Percentiles rank a stretch among this genome's conserved stretches.
phyloP scores from a whole-genome alignment of 1,140 invertebrate genomes.

The Trichonephila inaurata region DNA sequence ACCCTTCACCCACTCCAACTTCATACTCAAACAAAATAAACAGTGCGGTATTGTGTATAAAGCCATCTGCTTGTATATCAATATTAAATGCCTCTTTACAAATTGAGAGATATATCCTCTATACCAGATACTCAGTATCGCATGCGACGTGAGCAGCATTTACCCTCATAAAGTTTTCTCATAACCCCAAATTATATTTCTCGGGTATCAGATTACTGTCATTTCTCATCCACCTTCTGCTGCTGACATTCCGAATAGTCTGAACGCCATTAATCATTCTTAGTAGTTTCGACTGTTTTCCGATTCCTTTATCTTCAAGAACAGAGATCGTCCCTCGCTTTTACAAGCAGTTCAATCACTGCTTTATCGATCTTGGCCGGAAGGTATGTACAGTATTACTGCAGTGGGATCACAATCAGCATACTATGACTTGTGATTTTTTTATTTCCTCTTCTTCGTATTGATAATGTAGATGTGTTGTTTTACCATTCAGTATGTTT shows the following conservation, averaged over 20 bases:
- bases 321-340: not conserved
- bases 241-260: constrained; percentile 20
- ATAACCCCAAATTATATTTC: constrained; percentile 40
- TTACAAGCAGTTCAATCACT: constrained; percentile 19
- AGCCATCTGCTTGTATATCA: not conserved
- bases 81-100: not conserved
- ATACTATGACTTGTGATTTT: no score
- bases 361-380: not conserved
- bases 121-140: not conserved
- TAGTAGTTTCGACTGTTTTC: constrained; percentile 10
- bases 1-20: no score
- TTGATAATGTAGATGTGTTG: no score
- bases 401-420: not conserved
- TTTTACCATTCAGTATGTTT: no score
- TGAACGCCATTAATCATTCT: constrained; percentile 18
- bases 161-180: constrained; percentile 11
- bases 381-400: not conserved
- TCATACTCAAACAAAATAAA: no score
- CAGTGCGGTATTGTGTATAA: not conserved
- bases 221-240: constrained; percentile 30
- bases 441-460: no score
- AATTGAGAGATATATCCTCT: not conserved
- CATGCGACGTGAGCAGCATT: not conserved
- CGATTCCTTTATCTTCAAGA: constrained; percentile 41
- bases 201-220: not conserved